phyloP scores from a whole-genome alignment of 2,113 vertebrate genomes.

The Lagopus muta region DNA sequence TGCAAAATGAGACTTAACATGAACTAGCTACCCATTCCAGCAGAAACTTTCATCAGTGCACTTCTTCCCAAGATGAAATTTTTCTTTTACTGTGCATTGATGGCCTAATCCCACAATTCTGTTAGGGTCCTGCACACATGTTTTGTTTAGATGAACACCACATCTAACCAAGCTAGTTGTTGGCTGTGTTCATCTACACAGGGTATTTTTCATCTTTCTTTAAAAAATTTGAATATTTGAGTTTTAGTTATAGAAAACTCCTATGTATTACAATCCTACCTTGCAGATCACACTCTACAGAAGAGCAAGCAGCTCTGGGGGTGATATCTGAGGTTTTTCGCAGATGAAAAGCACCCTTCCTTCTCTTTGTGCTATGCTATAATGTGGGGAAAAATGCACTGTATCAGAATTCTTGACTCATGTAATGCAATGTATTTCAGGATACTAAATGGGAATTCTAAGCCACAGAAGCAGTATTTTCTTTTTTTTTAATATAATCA shows the following conservation, averaged over 20 bases:
- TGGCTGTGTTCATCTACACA: not conserved
- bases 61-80: not conserved
- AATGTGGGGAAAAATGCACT: not conserved
- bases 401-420: not conserved
- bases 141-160: not conserved
- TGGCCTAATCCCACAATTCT: not conserved
- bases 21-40: rapidly evolving
- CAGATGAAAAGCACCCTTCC: not conserved
- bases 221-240: not conserved
- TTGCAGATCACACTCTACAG: not conserved
- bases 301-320: not conserved
- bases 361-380: not conserved
- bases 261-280: not conserved
- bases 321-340: not conserved
- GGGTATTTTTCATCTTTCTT: not conserved
- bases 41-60: not conserved
- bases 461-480: not conserved
- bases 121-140: not conserved
- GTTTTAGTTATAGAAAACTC: not conserved
- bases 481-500: not conserved
- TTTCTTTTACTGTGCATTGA: not conserved
- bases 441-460: not conserved
- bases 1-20: not conserved
- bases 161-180: not conserved
- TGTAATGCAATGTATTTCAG: not conserved